Base-by-base conservation (phyloP, 1,140 invertebrate genomes). In the Bombus vancouverensis region DNA sequence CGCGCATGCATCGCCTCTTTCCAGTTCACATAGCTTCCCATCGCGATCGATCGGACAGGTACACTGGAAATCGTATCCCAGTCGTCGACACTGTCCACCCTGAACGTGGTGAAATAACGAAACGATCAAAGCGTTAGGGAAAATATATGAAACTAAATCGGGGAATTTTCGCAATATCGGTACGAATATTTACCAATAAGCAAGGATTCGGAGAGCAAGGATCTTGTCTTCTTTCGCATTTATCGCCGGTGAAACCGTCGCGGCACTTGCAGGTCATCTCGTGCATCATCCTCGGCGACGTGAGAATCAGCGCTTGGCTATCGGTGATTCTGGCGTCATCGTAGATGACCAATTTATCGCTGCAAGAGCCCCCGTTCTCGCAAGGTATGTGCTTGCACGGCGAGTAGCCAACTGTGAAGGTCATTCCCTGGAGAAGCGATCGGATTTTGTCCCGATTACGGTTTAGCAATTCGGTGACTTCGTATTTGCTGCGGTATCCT, bases 201-300 rank as follows among this genome's bases (percentile, higher is more conserved):
- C 98, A 99, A 18, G 98, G 98, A 95, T 98, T 98, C 2, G 98
- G 98, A n/a, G 97, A 96, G 93, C 98, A 99, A 0, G 98, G 98
- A 95, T 99, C 98, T 94, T 98, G 97, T 28, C 97, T 96, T 87
- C 97, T 97, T 88, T 98, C 97, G 94, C 98, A 99, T 76, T 96
- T 96, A 39, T 95, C 95, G 13, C 98, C 97, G 42, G 97, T 97
- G 93, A 98, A 98, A 83, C 98, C 97, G 88, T 97, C 96, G 0
- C 96, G 96, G 93, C 98, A 99, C 81, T 96, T 96, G 92, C 98
- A 99, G 1, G 94, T 95, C 92, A 97, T 97, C 87, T 98, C 97
- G 90, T 98, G 97, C 12, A 96, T 93, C 0, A 99, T 96, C 62
- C 96, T 95, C 1, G 98, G 98, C 0, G 97, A 97, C 44, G 98